These are phyloP conservation scores for Callinectes sapidus DNA, from an alignment of 2,888 invertebrate genomes.

Conservation along the genomic window DNA sequence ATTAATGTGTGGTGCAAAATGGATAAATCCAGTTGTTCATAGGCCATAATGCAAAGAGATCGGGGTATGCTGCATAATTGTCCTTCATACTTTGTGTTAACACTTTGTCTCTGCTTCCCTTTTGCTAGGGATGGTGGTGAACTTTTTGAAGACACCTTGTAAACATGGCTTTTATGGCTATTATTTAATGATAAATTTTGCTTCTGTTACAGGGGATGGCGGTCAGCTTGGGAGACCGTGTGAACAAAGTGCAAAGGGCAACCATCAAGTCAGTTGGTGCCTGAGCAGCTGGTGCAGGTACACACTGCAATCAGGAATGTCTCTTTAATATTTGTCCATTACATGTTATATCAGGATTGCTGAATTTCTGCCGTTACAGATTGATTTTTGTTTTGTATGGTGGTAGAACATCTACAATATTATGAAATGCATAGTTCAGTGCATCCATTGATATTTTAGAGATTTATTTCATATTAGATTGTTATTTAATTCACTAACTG, in stretches of 20 bases:
- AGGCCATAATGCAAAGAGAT: too few species aligned
- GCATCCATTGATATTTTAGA: not conserved
- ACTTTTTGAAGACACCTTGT: too few species aligned
- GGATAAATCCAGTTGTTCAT: too few species aligned
- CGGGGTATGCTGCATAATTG: too few species aligned
- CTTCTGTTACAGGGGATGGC: slow-evolving; percentile 91
- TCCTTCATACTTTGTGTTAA: too few species aligned
- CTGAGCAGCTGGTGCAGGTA: slow-evolving; percentile 36
- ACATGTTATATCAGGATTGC: not conserved
- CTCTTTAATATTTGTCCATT: not conserved
- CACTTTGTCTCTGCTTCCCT: too few species aligned
- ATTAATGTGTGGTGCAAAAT: too few species aligned
- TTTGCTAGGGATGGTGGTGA: too few species aligned
- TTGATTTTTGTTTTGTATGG: not conserved
- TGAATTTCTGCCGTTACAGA: not conserved
- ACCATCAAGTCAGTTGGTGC: slow-evolving; percentile 71
- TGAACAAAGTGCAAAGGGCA: slow-evolving; percentile 91
- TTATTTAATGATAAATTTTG: slow-evolving; percentile 24
- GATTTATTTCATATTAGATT: not conserved
- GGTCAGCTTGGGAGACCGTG: slow-evolving; percentile 97
- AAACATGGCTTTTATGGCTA: too few species aligned
- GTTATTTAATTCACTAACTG: not conserved
- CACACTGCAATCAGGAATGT: not conserved
- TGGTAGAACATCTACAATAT: not conserved
- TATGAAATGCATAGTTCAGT: not conserved